phyloP scores from a whole-genome alignment of 2,888 invertebrate genomes.

The Tanypteryx hageni region DNA sequence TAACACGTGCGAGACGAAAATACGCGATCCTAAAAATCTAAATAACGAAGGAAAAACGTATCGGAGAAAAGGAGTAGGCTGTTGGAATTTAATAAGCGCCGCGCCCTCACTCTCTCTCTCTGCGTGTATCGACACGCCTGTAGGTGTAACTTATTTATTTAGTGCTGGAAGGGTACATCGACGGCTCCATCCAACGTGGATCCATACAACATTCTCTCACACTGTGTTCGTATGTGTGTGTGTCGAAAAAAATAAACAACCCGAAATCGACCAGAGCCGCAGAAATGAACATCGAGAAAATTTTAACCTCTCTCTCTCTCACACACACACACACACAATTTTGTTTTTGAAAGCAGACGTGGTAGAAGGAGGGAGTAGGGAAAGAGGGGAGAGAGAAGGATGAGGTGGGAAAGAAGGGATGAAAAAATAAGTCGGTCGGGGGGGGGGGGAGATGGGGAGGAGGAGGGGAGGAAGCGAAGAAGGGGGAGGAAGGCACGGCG shows the following conservation, averaged over 20 bases:
- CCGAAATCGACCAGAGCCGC: constrained; percentile 61
- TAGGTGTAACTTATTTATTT: constrained; percentile 32
- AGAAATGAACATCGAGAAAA: constrained; percentile 70
- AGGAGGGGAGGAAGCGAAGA: background rate
- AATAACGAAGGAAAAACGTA: background rate
- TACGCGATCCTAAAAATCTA: background rate
- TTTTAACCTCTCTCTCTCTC: constrained; percentile 73
- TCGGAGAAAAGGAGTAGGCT: background rate
- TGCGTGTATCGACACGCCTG: constrained; percentile 13
- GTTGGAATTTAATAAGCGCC: constrained; percentile 32
- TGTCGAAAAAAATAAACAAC: constrained; percentile 55
- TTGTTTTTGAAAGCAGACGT: constrained; percentile 40
- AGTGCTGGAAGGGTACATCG: constrained; percentile 46
- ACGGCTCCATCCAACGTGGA: constrained; percentile 53
- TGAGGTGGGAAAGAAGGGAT: background rate
- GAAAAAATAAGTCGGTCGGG: background rate
- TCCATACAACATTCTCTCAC: constrained; percentile 51
- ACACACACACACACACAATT: constrained; percentile 66
- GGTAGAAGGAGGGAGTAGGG: background rate
- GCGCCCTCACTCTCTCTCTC: background rate
- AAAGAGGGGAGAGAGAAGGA: background rate
- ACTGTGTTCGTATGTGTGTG: background rate
- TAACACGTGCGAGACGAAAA: background rate
- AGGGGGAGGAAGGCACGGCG: constrained; percentile 41
- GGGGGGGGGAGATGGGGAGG: background rate